Evolutionary conservation across 2,113 vertebrate species (phyloP).

Genomic region (Tupaia tana): DNA sequence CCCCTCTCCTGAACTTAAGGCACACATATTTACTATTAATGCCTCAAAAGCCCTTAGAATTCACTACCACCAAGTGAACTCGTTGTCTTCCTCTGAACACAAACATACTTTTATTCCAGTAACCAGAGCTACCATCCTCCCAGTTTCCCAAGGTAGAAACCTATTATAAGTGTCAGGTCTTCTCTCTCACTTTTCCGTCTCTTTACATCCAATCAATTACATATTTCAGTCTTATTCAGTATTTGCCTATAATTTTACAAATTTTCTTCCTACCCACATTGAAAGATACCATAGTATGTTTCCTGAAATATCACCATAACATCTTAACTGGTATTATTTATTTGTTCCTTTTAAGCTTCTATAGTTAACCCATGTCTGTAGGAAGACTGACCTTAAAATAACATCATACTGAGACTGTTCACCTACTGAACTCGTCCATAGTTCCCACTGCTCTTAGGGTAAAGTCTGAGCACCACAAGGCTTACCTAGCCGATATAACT

Average conservation of each 20-base stretch:
- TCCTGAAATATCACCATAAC: not conserved
- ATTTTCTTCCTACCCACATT: not conserved
- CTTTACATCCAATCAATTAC: not conserved
- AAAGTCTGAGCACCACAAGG: not conserved
- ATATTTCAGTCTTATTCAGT: not conserved
- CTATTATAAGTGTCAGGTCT: not conserved
- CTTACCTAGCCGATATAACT: not conserved
- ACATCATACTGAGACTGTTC: not conserved
- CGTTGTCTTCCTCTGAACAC: not conserved
- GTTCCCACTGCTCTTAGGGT: not conserved
- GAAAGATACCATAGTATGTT: not conserved
- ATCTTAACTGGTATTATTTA: not conserved
- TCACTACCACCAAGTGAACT: not conserved
- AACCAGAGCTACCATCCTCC: not conserved
- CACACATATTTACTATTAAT: not conserved
- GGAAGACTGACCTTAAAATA: not conserved
- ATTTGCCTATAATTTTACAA: not conserved
- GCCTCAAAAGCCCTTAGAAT: not conserved
- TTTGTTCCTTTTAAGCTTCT: not conserved
- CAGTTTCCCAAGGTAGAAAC: not conserved
- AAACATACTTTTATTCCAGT: not conserved
- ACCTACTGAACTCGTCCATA: not conserved
- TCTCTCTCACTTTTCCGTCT: not conserved
- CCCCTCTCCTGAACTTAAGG: not conserved
- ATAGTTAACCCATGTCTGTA: not conserved